Evolutionary conservation across 2,888 invertebrate species (phyloP), one percentile per base, ranked within the genome.

Genomic region (Tetanocera ferruginea): DNA sequence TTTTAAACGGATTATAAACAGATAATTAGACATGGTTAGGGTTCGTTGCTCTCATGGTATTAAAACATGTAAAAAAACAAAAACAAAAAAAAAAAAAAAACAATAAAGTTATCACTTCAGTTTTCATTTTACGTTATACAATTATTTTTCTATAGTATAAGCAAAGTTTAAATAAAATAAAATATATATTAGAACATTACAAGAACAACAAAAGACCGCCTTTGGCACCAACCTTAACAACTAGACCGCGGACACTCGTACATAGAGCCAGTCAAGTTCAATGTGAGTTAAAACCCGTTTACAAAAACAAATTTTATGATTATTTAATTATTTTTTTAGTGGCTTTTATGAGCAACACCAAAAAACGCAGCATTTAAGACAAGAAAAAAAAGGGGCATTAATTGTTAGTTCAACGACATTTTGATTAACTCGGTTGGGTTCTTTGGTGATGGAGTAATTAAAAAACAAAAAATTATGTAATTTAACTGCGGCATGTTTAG

Each of bases 391-490:
- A 19, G 37, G n/a, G 66, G 43, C 37, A 43, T 23, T 34, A 19
- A 25, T 51, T 73, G 43, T 60, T 62, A 62, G 73, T 73, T 73
- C 73, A 73, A 73, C 73, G 73, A 73, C 73, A 73, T 60, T 60
- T 73, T 60, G 62, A 62, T 62, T 60, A 73, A 73, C 60, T 43
- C 28, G 17, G 51, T 17, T 19, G 73, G 57, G 43, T 73, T 25
- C 55, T n/a, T 25, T 31, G 31, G 23, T 37, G 72, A 72, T 72
- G 37, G 37, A 28, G 73, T 62, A 73, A 73, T 73, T 62, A 73
- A 73, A 73, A 69, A 43, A n/a, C n/a, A 37, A 37, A 37, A 37
- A 31, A 64, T 64, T 64, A 64, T 64, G 64, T 64, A 64, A 64
- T 64, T 64, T 64, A 64, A 64, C 31, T 14, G 64, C 34, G 19